Conservation (phyloP, 2,797 vertebrate species). For the Erpetoichthys calabaricus region DNA sequence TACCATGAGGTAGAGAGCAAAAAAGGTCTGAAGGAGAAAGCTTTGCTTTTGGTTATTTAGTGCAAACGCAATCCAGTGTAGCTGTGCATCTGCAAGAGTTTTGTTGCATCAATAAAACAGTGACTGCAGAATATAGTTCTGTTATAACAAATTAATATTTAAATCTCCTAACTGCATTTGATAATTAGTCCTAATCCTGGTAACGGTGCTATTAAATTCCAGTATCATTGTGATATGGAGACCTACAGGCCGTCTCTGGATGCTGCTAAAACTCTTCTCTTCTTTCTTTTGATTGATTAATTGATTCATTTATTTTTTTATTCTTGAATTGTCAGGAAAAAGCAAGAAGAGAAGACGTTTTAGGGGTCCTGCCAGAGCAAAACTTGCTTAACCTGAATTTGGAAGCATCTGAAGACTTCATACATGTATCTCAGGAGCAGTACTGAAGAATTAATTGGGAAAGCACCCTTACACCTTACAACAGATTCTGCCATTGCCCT, state of each 20-base stretch:
- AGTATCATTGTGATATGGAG: too few species aligned
- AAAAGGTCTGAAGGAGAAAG: too few species aligned
- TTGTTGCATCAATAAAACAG: too few species aligned
- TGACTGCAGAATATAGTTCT: too few species aligned
- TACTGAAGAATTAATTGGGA: not conserved
- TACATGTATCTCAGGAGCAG: not conserved
- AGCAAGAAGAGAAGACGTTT: slow-evolving; percentile 63
- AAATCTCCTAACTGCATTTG: too few species aligned
- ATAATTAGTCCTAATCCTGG: too few species aligned
- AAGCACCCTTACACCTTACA: not conserved
- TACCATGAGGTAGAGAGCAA: too few species aligned
- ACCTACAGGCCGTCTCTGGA: not conserved
- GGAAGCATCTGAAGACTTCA: not conserved
- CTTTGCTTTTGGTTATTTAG: too few species aligned
- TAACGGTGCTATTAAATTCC: too few species aligned
- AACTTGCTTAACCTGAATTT: slow-evolving; percentile 46
- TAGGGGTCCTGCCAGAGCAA: slow-evolving; percentile 42
- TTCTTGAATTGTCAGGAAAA: slow-evolving; percentile 51
- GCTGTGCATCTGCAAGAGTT: too few species aligned
- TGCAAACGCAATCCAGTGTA: too few species aligned
- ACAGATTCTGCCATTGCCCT: not conserved
- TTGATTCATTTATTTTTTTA: slow-evolving; percentile 27
- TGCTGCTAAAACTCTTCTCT: slow-evolving; percentile 37
- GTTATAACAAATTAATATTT: too few species aligned
- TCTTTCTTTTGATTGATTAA: slow-evolving; percentile 42